phyloP scores from a whole-genome alignment of 53 echinoderm and acorn worm species.

The Patiria pectinifera region DNA sequence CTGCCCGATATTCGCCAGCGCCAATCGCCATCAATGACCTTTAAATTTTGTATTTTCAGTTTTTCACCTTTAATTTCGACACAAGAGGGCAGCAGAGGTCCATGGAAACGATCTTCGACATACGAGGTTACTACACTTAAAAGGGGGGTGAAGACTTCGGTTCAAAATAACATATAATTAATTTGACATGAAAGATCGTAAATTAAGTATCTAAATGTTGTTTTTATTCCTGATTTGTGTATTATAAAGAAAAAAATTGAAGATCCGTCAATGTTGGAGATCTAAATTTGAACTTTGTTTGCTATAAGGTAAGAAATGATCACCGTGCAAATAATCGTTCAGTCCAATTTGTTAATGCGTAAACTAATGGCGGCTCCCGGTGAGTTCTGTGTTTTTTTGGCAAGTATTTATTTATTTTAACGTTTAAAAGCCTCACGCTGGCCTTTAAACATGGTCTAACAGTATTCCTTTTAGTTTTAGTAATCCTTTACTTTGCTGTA shows the following conservation, averaged over 20 bases:
- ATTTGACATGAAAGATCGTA: neutral
- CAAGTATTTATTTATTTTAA: too few species aligned
- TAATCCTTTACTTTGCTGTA: too few species aligned
- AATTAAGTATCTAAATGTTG: neutral
- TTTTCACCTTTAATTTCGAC: neutral
- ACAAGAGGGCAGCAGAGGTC: constrained; percentile 34
- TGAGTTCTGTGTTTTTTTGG: neutral
- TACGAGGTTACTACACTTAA: constrained; percentile 15
- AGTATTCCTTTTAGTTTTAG: too few species aligned
- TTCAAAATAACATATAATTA: neutral
- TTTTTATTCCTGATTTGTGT: neutral
- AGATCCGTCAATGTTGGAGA: neutral
- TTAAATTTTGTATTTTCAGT: neutral
- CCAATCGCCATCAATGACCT: neutral
- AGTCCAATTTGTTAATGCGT: constrained; percentile 1
- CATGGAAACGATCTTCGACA: constrained; percentile 54
- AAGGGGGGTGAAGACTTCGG: neutral
- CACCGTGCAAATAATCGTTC: neutral
- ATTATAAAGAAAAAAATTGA: too few species aligned
- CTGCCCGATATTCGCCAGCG: too few species aligned
- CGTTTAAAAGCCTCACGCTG: too few species aligned
- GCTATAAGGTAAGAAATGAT: neutral
- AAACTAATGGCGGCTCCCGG: neutral
- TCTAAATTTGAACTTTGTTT: neutral
- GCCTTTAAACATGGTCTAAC: too few species aligned